Conservation (phyloP, 2,113 vertebrate genomes). For the Cricetomys ansorgei region DNA sequence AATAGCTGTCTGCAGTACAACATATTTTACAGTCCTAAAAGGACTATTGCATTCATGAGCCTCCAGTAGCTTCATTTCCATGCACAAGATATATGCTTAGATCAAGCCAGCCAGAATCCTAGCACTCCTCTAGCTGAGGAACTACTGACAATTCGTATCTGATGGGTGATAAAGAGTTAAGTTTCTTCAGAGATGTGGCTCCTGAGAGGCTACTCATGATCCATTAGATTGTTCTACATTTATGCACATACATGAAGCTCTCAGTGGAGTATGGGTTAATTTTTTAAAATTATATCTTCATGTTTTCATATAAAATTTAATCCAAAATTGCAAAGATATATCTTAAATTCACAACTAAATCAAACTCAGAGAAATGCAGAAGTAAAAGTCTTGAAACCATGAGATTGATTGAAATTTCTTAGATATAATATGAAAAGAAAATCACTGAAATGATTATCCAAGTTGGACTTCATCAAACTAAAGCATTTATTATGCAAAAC, state of each 20-base stretch:
- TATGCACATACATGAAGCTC: neutral
- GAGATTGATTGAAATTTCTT: neutral
- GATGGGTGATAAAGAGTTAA: neutral
- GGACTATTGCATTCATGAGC: too few relatives aligned
- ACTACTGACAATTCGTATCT: neutral
- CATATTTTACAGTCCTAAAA: neutral
- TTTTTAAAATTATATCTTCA: neutral
- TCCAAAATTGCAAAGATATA: neutral
- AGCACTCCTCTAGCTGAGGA: neutral
- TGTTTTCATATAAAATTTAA: neutral
- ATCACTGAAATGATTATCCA: conserved; percentile 6
- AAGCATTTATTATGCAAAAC: neutral
- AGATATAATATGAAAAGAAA: neutral
- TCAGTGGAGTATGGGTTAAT: neutral
- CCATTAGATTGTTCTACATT: neutral
- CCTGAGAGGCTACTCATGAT: neutral
- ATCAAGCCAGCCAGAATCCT: neutral
- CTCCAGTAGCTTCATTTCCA: neutral
- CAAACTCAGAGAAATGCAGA: neutral
- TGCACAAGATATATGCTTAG: neutral
- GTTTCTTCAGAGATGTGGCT: neutral
- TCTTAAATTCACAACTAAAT: neutral
- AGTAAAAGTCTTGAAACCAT: neutral
- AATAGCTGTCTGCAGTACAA: neutral
- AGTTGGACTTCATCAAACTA: neutral